Percentiles rank a stretch among this genome's conserved stretches.
These are phyloP conservation scores for Macropis europaea DNA, from an alignment of 2,888 invertebrate genomes.

Conservation along the genomic window DNA sequence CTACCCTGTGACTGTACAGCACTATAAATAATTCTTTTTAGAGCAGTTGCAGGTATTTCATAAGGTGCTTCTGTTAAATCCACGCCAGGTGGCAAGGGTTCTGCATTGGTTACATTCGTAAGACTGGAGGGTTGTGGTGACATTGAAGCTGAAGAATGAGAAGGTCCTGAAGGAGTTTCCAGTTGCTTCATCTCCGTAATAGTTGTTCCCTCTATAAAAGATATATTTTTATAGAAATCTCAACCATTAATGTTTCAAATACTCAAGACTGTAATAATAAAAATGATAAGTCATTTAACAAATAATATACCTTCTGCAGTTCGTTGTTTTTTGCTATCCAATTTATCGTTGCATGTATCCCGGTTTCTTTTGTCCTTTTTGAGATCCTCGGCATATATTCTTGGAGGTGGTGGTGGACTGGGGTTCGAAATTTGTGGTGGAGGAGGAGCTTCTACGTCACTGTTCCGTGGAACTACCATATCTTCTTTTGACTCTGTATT, in stretches of 20 bases:
- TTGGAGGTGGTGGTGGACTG: constrained; percentile 78
- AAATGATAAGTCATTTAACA: neutral
- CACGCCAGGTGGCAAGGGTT: constrained; percentile 82
- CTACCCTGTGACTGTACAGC: constrained; percentile 70
- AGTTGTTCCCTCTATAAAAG: neutral
- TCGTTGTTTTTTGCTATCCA: constrained; percentile 59
- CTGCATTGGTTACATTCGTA: constrained; percentile 64
- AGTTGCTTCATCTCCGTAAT: constrained; percentile 23
- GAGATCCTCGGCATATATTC: constrained; percentile 73
- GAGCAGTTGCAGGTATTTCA: constrained; percentile 63
- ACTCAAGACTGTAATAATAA: neutral
- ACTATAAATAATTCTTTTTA: constrained; percentile 72
- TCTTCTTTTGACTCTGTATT: constrained; percentile 1
- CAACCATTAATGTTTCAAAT: no score
- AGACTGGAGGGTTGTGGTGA: constrained; percentile 65
- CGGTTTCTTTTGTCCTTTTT: constrained; percentile 57
- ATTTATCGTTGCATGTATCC: constrained; percentile 42
- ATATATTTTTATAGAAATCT: no score
- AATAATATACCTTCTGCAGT: constrained; percentile 36
- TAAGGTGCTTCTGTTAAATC: constrained; percentile 80
- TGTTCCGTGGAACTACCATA: neutral
- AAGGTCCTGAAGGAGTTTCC: constrained; percentile 35
- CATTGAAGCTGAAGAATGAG: constrained; percentile 60
- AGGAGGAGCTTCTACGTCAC: constrained; percentile 63
- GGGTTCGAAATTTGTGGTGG: constrained; percentile 74